These are phyloP conservation scores for Oryzias woworae DNA, from an alignment of 2,113 vertebrate genomes.

Conservation along the genomic window DNA sequence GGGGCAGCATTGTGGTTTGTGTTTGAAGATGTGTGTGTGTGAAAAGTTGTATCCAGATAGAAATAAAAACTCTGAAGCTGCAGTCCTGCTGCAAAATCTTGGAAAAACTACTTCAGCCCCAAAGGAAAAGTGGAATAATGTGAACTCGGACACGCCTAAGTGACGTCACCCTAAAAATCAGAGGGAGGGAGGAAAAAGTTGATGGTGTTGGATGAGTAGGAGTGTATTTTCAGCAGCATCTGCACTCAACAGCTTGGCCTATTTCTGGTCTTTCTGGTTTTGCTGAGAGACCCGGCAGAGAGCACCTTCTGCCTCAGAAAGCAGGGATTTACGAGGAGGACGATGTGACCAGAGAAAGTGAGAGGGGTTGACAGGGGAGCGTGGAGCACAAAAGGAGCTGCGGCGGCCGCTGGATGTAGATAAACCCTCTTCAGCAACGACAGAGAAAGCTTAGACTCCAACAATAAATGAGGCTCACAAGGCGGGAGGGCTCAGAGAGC, in stretches of 20 bases:
- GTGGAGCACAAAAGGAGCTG: constrained; percentile 53
- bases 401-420: constrained; percentile 52
- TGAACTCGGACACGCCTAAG: constrained; percentile 25
- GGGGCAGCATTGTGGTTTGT: neutral
- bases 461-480: constrained; percentile 52
- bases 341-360: constrained; percentile 32
- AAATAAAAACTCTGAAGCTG: constrained; percentile 3
- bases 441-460: constrained; percentile 49
- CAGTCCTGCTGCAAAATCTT: constrained; percentile 1
- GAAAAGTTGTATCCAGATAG: neutral
- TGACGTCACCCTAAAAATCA: constrained; percentile 46
- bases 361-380: neutral
- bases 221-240: constrained; percentile 53
- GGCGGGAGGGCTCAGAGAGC: constrained; percentile 54
- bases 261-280: constrained; percentile 56
- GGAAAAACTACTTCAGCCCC: constrained; percentile 6
- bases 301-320: constrained; percentile 37
- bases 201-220: constrained; percentile 29
- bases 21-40: neutral
- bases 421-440: constrained; percentile 42
- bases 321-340: constrained; percentile 60
- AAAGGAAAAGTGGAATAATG: neutral
- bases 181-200: neutral
- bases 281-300: constrained; percentile 32
- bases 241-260: constrained; percentile 63